Evolutionary conservation across 2,113 vertebrate genomes (phyloP).

Genomic region (Thermophis baileyi): DNA sequence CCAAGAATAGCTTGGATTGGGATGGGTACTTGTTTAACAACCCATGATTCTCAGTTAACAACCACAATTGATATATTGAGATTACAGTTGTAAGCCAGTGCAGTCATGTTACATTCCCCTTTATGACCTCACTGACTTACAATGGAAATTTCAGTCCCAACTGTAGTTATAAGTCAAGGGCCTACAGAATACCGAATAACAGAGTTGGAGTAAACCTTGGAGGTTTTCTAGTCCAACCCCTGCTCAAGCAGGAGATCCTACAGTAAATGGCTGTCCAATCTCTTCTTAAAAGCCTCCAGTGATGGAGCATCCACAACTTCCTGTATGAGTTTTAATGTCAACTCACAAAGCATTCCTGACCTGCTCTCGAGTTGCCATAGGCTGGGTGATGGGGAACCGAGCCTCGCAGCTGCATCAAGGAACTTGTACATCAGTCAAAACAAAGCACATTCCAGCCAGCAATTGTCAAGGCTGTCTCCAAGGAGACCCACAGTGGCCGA

Average conservation of each 20-base stretch:
- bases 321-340: background rate
- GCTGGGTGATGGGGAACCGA: no score
- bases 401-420: no score
- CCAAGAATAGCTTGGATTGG: background rate
- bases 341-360: no score
- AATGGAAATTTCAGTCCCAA: background rate
- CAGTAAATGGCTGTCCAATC: background rate
- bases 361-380: no score
- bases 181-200: background rate
- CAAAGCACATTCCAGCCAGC: no score
- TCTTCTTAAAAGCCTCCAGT: background rate
- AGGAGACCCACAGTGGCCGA: no score
- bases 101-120: background rate
- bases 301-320: background rate
- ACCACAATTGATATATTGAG: background rate
- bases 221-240: background rate
- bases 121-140: background rate
- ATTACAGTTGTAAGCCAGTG: background rate
- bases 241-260: background rate
- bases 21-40: background rate
- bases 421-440: no score
- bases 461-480: no score
- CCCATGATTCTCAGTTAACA: background rate
- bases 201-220: background rate
- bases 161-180: background rate